Base-by-base conservation (phyloP, 2,113 vertebrate genomes). In the Rana temporaria region DNA sequence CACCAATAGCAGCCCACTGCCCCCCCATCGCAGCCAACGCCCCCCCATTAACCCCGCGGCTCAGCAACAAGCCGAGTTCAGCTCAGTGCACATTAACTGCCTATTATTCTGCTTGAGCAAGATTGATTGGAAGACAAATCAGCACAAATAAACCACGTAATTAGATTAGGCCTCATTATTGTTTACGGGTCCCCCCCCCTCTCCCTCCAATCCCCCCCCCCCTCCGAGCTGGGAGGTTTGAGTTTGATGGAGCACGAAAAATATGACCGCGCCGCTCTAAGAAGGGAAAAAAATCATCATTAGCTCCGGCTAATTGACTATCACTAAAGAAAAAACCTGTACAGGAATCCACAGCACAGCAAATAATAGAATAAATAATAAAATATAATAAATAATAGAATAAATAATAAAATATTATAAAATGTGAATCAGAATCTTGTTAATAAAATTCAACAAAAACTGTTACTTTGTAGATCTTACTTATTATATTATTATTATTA, bases 101-200 rank as follows among this genome's bases (percentile, higher is more conserved):
- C 91, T 91, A 95, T 96, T 96, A 92, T 95, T 95, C 90, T 90
- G 89, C 87, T 88, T 92, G 92, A 93, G 90, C 91, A 92, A 96
- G 95, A 96, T 94, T 96, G 96, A 97, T 96, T 96, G 96, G 94
- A 95, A 97, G 97, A 97, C 97, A 98, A 98, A 98, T 96, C 96
- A 94, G 88, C 85, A 92, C 94, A 97, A 98, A 98, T 98, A 98
- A 97, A 96, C 96, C 96, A 96, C 96, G 94, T 97, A 97, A 99
- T 98, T 96, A 95, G 97, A 98, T 98, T 97, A 98, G 93, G 93
- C 85, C 91, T 92, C 26, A 57, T 65, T 75, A 75, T 74, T 82
- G 80, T 82, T 57, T 30, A 22, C 18, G 16, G 62, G 48, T 55
- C 57, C 26, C 62, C n/a, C 63, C 18, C 20, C 57, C n/a, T n/a